Conservation (phyloP, 2,888 invertebrate species). For the Acrobasis suavella region DNA sequence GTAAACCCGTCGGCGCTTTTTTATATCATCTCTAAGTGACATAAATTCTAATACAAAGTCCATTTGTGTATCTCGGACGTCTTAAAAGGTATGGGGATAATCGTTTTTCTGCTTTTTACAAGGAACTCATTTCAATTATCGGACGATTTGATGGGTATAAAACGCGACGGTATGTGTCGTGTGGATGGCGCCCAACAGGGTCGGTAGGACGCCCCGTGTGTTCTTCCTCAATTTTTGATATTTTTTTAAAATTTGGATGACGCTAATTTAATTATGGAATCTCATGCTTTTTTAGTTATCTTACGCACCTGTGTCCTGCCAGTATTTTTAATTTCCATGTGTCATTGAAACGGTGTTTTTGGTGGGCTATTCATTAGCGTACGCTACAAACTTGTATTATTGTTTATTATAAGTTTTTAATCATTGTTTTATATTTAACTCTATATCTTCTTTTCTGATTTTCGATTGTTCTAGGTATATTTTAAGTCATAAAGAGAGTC, state of each 20-base stretch:
- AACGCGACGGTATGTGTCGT: constrained; percentile 75
- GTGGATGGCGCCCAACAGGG: constrained; percentile 73
- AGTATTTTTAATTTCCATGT: constrained; percentile 59
- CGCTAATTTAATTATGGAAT: constrained; percentile 80
- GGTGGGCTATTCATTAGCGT: background rate
- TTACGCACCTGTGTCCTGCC: constrained; percentile 72
- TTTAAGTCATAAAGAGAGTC: no score
- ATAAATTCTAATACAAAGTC: constrained; percentile 83
- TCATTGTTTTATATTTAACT: no score
- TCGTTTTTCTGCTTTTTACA: constrained; percentile 82
- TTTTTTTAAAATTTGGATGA: constrained; percentile 66
- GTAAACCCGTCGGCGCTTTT: constrained; percentile 80
- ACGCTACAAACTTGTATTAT: no score
- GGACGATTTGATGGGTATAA: constrained; percentile 78
- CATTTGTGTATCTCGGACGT: constrained; percentile 82
- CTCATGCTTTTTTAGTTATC: constrained; percentile 50
- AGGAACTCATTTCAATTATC: constrained; percentile 83
- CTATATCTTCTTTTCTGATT: no score
- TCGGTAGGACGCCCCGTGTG: constrained; percentile 63
- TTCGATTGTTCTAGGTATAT: no score
- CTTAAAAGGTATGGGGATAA: constrained; percentile 81
- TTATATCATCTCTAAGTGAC: constrained; percentile 81
- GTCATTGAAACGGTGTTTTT: constrained; percentile 53
- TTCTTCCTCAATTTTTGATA: constrained; percentile 47
- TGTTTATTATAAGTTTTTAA: no score